These are phyloP conservation scores for Myotis davidii DNA, from an alignment of 2,113 vertebrate genomes.

Conservation along the genomic window DNA sequence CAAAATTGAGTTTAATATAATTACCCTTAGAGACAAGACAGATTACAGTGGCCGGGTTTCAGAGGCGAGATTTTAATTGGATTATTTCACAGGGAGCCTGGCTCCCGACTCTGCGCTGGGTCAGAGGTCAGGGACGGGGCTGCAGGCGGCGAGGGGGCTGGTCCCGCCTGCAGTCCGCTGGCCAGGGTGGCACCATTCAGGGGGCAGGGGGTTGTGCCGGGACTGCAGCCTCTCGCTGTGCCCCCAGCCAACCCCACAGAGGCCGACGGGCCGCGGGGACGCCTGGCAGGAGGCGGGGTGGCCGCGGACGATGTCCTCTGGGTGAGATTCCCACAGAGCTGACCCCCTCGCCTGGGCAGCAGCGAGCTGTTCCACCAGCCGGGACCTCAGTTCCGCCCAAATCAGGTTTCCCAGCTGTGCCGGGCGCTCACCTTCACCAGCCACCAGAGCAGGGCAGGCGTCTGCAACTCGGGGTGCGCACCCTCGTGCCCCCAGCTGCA, in stretches of 20 bases:
- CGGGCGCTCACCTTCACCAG: not conserved
- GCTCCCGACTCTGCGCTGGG: not conserved
- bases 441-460: no score
- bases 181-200: no score
- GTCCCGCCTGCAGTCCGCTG: no score
- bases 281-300: not conserved
- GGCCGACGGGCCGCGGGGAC: rapidly evolving
- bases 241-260: rapidly evolving
- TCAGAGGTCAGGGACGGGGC: not conserved
- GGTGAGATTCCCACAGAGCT: not conserved
- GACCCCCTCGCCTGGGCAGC: not conserved
- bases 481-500: no score
- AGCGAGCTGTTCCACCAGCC: not conserved
- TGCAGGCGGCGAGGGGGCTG: not conserved
- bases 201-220: rapidly evolving
- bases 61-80: slow-evolving; percentile 72
- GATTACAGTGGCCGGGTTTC: slow-evolving; percentile 67
- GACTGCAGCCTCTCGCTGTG: rapidly evolving
- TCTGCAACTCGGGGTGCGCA: no score
- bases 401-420: not conserved
- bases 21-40: slow-evolving; percentile 78
- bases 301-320: not conserved
- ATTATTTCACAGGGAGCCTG: slow-evolving; percentile 63
- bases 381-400: not conserved
- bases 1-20: slow-evolving; percentile 82